phyloP scores from a whole-genome alignment of 2,113 vertebrate species.

The Heterocephalus glaber region DNA sequence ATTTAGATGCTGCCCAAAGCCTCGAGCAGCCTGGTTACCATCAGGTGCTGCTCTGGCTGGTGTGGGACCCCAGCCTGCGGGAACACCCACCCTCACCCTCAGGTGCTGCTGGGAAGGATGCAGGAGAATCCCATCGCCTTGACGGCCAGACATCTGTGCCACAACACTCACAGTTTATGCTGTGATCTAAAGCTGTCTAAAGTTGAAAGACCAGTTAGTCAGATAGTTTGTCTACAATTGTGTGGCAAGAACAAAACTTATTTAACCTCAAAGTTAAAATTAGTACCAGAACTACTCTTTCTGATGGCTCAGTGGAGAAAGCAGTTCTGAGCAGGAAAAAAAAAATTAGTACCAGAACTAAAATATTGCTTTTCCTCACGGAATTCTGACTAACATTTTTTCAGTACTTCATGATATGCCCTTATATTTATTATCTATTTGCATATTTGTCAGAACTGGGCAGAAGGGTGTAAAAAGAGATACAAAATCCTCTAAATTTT shows the following conservation, averaged over 20 bases:
- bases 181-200: not conserved
- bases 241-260: not conserved
- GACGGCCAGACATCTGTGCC: not conserved
- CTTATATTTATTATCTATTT: not conserved
- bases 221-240: slow-evolving; percentile 5
- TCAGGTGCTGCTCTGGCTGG: not conserved
- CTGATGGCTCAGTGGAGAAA: too few species aligned
- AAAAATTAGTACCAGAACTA: not conserved
- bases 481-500: slow-evolving; percentile 25
- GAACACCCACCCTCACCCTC: not conserved
- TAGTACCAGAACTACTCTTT: not conserved
- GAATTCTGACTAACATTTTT: not conserved
- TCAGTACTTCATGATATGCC: not conserved
- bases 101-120: not conserved
- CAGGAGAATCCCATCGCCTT: not conserved
- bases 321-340: not conserved
- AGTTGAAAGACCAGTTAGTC: slow-evolving; percentile 2
- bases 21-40: not conserved
- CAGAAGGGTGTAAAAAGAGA: not conserved
- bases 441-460: not conserved
- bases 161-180: not conserved
- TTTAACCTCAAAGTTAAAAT: slow-evolving; percentile 1
- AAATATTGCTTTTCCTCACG: not conserved
- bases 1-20: not conserved
- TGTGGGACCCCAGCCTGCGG: not conserved